Conservation (phyloP, 2,797 vertebrate genomes). For the Halcyon smyrnensis region DNA sequence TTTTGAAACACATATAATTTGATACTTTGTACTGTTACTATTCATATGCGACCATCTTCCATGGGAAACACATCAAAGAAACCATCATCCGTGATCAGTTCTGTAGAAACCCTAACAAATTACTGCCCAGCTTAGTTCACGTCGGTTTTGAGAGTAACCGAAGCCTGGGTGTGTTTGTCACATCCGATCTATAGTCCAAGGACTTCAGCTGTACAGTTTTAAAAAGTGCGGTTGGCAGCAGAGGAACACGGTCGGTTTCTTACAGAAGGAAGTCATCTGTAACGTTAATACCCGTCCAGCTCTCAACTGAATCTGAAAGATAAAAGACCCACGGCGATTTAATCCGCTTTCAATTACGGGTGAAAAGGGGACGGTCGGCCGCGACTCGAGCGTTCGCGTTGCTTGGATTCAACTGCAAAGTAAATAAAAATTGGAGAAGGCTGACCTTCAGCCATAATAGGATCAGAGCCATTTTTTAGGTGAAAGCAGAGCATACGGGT, state of each 20-base stretch:
- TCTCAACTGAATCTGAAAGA: not conserved
- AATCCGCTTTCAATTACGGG: not conserved
- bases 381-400: not conserved
- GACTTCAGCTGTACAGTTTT: slow-evolving; percentile 61
- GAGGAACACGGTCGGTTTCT: not conserved
- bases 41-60: slow-evolving; percentile 58
- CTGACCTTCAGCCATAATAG: not conserved
- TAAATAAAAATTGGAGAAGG: not conserved
- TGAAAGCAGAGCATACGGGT: not conserved
- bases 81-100: slow-evolving; percentile 47
- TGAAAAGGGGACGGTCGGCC: not conserved
- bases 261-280: not conserved
- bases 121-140: slow-evolving; percentile 78
- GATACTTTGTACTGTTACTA: slow-evolving; percentile 58
- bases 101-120: slow-evolving; percentile 47
- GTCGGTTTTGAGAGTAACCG: slow-evolving; percentile 83
- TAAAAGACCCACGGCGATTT: not conserved
- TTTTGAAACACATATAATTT: slow-evolving; percentile 68
- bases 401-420: not conserved
- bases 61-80: slow-evolving; percentile 65
- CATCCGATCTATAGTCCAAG: slow-evolving; percentile 79
- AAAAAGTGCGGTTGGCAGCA: not conserved
- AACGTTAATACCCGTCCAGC: not conserved
- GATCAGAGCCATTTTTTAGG: not conserved
- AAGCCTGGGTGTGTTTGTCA: slow-evolving; percentile 83